Base-by-base conservation (phyloP, 1,140 invertebrate species). In the Arion vulgaris region DNA sequence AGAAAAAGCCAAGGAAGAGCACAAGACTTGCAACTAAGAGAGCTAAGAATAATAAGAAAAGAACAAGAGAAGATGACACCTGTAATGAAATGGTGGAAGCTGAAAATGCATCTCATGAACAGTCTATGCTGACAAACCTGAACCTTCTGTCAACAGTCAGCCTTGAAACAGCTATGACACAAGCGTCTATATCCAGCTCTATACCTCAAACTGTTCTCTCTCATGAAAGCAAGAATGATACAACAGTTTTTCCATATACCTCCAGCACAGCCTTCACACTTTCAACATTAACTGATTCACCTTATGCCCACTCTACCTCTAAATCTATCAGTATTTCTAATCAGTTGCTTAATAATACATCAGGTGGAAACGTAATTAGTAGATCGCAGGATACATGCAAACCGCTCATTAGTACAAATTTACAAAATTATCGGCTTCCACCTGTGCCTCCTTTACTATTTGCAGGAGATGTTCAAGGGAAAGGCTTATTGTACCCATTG, bases 131-230 rank as follows among this genome's bases (percentile, higher is more conserved):
- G 36, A 81, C 69, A 39, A 81, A 81, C 32, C 39, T 81, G 11
- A 57, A 81, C n/a, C 80, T 81, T 13, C 51, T 81, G 32, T 81
- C 80, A 32, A 73, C 69, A 53, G 80, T 81, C 15, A 81, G 80
- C 32, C 28, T 66, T 53, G 62, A 66, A 66, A 66, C 62, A 17
- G 62, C 62, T 32, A 66, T 66, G 62, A 66, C n/a, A 66, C 62
- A 66, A 32, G 28, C n/a, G 32, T 1, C 62, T 34, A 32, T 66
- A 2, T 66, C n/a, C 62, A 66, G n/a, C 62, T 66, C 62, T 66
- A 32, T 28, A 9, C 28, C 62, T 13, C 62, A 11, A 1, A 28
- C 62, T 34, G 28, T 66, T 32, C n/a, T 66, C 5, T 66, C 62
- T 34, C 62, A n/a, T 66, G 62, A 28, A 28, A 57, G 53, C 15